A percentile compares a stretch with the other conserved stretches of the same genome.
phyloP scores from a whole-genome alignment of 2,888 invertebrate species.

The Himalopsyche kuldschensis region DNA sequence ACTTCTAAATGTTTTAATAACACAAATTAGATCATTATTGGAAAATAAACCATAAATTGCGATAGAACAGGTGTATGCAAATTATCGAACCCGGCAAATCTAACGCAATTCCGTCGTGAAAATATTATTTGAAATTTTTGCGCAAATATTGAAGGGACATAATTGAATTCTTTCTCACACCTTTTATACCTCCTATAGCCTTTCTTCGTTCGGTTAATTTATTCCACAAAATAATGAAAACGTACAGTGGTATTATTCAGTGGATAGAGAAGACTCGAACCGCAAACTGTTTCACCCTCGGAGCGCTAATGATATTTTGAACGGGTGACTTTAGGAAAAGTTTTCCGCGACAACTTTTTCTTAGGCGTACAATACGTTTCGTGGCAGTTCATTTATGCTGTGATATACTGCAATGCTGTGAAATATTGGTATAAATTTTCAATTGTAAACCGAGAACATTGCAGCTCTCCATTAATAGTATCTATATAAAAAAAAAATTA shows the following conservation, averaged over 20 bases:
- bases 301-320: conserved; percentile 39
- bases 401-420: too few species aligned
- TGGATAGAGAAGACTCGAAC: not conserved
- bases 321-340: conserved; percentile 26
- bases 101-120: too few species aligned
- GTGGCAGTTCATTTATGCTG: not conserved
- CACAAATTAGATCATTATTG: too few species aligned
- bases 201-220: not conserved
- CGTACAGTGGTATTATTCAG: not conserved
- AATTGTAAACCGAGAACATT: too few species aligned
- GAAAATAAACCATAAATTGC: too few species aligned
- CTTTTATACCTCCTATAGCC: not conserved
- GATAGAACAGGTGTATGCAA: too few species aligned
- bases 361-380: not conserved
- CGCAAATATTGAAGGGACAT: not conserved
- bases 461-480: too few species aligned
- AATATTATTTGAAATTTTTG: not conserved
- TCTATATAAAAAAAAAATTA: too few species aligned
- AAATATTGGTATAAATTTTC: too few species aligned
- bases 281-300: not conserved
- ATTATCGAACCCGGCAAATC: too few species aligned
- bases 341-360: conserved; percentile 15
- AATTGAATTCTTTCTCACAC: not conserved
- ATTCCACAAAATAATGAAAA: not conserved
- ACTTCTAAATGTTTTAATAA: too few species aligned